Evolutionary conservation across 2,113 vertebrate genomes (phyloP), one percentile per base, ranked within the genome.

Genomic region (Oryzias javanicus): DNA sequence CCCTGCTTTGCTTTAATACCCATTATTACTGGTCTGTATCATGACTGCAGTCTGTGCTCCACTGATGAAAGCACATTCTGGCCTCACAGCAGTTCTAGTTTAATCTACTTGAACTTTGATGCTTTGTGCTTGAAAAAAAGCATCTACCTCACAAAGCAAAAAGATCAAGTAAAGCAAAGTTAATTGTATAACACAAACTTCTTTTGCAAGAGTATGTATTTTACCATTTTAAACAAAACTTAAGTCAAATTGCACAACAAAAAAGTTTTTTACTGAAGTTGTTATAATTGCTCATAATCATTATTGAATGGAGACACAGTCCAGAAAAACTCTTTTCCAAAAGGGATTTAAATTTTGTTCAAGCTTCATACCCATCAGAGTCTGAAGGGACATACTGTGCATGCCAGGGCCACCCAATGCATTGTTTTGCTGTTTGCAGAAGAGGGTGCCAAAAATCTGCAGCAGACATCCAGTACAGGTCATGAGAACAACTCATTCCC

Each of bases 381-480:
- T 49, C 44, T 55, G 42, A 42, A n/a, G n/a, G 20, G 15, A 25
- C n/a, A 46, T 18, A 15, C 14, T 49, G 45, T 20, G 14, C 42
- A 42, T 17, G 16, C 41, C 18, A 55, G 24, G 35, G 27, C 35
- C 42, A 49, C 25, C n/a, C 10, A n/a, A 35, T 58, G 48, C 42
- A 20, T 57, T 46, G 29, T 50, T 46, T 25, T 35, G 44, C 4
- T 47, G 17, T 55, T 5, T 49, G 14, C 20, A 47, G 45, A 42
- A 58, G 20, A 53, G 55, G 16, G 17, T 5, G 46, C 15, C 35
- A 42, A 46, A 71, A n/a, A 53, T 57, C 49, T 58, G 59, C 35
- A 55, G 16, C 14, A 46, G 45, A 54, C 41, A 35, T 42, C 44
- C 55, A 72, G 25, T 17, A 68, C 66, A 70, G 54, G 45, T 61